These are phyloP conservation scores for Netelia virgata DNA, from an alignment of 2,888 invertebrate species.

Conservation along the genomic window DNA sequence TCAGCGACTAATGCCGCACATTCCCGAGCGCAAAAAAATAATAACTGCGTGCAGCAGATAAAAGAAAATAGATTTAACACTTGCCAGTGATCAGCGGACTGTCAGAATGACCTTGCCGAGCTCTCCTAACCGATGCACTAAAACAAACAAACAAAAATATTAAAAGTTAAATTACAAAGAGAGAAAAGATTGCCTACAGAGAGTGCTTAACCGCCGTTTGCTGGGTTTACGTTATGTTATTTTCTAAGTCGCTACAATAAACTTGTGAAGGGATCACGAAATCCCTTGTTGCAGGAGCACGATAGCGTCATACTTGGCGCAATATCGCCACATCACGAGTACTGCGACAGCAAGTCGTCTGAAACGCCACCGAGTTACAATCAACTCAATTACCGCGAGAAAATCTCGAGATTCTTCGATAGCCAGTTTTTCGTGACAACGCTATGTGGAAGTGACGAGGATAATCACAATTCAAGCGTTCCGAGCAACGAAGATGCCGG, in stretches of 20 bases:
- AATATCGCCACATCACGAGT: slow-evolving; percentile 94
- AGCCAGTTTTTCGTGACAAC: slow-evolving; percentile 76
- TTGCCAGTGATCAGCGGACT: neutral
- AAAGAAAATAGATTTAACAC: slow-evolving; percentile 20
- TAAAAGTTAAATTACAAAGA: slow-evolving; percentile 31
- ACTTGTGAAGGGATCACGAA: slow-evolving; percentile 82
- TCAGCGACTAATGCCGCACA: slow-evolving; percentile 30
- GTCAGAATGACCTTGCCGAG: neutral
- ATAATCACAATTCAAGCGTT: slow-evolving; percentile 73
- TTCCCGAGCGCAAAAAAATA: slow-evolving; percentile 3
- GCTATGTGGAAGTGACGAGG: slow-evolving; percentile 78
- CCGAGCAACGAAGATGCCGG: slow-evolving; percentile 76
- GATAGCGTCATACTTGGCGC: slow-evolving; percentile 94
- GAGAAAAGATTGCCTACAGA: neutral
- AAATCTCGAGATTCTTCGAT: slow-evolving; percentile 88
- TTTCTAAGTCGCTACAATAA: slow-evolving; percentile 78
- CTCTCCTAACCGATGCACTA: slow-evolving; percentile 1
- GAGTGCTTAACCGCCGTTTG: neutral
- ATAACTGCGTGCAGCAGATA: neutral
- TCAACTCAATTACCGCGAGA: slow-evolving; percentile 94
- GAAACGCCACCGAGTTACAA: slow-evolving; percentile 94
- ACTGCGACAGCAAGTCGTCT: slow-evolving; percentile 91
- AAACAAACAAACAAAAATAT: neutral
- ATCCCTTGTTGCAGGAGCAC: slow-evolving; percentile 88
- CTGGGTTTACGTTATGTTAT: slow-evolving; percentile 15